These are phyloP conservation scores for Limnephilus auricula DNA, from an alignment of 2,888 invertebrate species.

Conservation along the genomic window DNA sequence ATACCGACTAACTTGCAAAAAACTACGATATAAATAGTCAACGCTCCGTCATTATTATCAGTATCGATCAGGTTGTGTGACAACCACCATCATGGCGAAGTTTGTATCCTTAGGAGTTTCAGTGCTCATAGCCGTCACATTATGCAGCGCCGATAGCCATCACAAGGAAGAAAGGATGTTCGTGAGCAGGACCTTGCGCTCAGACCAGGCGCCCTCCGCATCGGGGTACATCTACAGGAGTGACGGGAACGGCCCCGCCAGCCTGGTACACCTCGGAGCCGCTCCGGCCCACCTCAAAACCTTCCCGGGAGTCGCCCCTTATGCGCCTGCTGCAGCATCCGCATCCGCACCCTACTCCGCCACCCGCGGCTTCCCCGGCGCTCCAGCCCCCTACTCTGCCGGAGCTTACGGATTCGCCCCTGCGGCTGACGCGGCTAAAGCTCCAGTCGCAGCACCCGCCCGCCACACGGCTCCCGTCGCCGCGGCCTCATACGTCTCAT, in stretches of 20 bases:
- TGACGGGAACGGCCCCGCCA: constrained; percentile 74
- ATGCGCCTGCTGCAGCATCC: constrained; percentile 32
- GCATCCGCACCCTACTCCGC: constrained; percentile 9
- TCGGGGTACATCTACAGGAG: constrained; percentile 79
- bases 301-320: constrained; percentile 72
- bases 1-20: constrained; percentile 55
- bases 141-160: constrained; percentile 71
- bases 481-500: constrained; percentile 42
- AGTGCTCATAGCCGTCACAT: constrained; percentile 37
- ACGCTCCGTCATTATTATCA: constrained; percentile 44
- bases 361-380: constrained; percentile 9
- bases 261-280: constrained; percentile 75
- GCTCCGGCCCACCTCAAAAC: constrained; percentile 73
- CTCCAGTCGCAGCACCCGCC: constrained; percentile 27
- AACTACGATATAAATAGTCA: constrained; percentile 62
- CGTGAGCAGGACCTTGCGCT: constrained; percentile 77
- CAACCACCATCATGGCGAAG: constrained; percentile 50
- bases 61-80: constrained; percentile 54
- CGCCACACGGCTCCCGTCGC: constrained; percentile 43
- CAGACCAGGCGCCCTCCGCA: constrained; percentile 79
- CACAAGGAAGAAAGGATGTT: constrained; percentile 77
- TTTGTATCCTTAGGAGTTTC: constrained; percentile 41
- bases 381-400: neutral
- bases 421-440: neutral
- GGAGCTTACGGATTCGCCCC: constrained; percentile 27